Base-by-base conservation (phyloP, 2,888 invertebrate species). In the Homarus gammarus region DNA sequence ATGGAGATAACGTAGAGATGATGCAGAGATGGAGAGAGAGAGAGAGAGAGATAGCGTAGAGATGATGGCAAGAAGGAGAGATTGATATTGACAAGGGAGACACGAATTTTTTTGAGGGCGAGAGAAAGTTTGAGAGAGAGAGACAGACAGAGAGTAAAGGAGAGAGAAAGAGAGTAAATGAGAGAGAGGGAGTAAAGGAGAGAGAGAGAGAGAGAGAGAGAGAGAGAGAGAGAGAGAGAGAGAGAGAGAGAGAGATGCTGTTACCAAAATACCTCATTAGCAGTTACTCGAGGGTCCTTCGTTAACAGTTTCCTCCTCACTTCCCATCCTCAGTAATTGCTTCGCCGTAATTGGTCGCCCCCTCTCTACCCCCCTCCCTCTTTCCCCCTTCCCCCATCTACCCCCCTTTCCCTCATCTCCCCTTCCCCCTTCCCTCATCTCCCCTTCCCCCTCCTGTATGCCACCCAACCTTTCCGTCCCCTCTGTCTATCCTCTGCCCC, bases 221-320 rank as follows among this genome's bases (percentile, higher is more conserved):
- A 36, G 56, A 51, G 68, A 82, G 64, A 70, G 83, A 72, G 83
- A 72, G 75, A 73, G 84, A 84, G 75, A 75, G 84, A 73, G 75
- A 51, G 84, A 73, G 64, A 38, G 84, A 51, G 84, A 51, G 75
- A 38, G 75, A 61, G 61, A 61, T 64, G 86, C 86, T 85, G 85
- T 85, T 85, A 85, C 85, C 85, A 85, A 85, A 85, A 77, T 85
- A 85, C 85, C 85, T 85, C 85, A 85, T 85, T 85, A 85, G 85
- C 85, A 78, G 85, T 85, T 85, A 85, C 85, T 85, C 78, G 78
- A 86, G 86, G 77, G 86, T 61, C 85, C 84, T 84, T 84, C 84
- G 84, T 84, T 78, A 68, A 70, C 85, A 64, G 44, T 68, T 72
- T 85, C 64, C 49, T 44, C 64, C 49, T 70, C 33, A 77, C 78